phyloP scores from a whole-genome alignment of 2,113 vertebrate species.

The Triplophysa siluroides region DNA sequence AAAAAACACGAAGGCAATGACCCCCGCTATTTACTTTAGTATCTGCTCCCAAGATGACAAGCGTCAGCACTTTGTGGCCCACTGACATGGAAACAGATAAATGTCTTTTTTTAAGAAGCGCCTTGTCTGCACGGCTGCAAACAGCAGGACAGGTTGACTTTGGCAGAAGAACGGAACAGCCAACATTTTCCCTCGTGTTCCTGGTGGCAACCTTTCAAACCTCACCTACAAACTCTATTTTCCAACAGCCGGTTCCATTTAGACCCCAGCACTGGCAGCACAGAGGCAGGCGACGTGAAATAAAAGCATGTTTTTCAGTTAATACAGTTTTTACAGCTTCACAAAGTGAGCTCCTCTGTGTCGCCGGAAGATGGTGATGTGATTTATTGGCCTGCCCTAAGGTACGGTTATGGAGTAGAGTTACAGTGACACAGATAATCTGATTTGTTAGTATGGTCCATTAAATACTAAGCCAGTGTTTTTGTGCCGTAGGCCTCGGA shows the following conservation, averaged over 20 bases:
- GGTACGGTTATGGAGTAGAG: constrained; percentile 39
- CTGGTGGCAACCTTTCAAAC: constrained; percentile 21
- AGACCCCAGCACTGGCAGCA: background rate
- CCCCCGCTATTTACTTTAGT: constrained; percentile 32
- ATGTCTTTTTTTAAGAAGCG: constrained; percentile 65
- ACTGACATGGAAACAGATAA: constrained; percentile 58
- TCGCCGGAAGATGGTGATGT: constrained; percentile 39
- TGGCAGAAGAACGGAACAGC: constrained; percentile 70
- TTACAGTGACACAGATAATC: constrained; percentile 63
- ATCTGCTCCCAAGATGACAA: constrained; percentile 57
- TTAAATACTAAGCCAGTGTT: constrained; percentile 60
- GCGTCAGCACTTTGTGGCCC: constrained; percentile 58
- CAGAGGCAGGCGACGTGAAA: constrained; percentile 5
- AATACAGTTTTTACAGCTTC: constrained; percentile 27
- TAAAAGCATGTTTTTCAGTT: constrained; percentile 6
- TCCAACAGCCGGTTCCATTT: constrained; percentile 38
- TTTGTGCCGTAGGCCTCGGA: constrained; percentile 47
- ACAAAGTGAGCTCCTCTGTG: constrained; percentile 29
- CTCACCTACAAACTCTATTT: constrained; percentile 25
- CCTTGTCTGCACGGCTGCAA: background rate
- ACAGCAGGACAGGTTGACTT: constrained; percentile 65
- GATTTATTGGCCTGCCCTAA: constrained; percentile 42
- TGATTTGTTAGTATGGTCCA: constrained; percentile 59
- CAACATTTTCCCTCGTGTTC: constrained; percentile 55
- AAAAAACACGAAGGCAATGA: constrained; percentile 34